phyloP scores from a whole-genome alignment of 2,888 invertebrate species.

The Lasius fuliginosus region DNA sequence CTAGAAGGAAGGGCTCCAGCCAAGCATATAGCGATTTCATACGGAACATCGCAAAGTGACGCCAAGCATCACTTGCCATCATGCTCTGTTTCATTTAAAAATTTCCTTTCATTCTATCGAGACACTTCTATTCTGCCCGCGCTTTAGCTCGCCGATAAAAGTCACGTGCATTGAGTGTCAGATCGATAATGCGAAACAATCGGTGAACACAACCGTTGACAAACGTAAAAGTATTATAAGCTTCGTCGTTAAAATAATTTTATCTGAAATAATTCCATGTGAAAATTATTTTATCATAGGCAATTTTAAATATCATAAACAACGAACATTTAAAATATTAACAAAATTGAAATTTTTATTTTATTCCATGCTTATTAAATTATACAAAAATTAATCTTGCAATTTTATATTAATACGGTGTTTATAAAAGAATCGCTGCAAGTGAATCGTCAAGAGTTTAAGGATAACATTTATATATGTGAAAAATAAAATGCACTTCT shows the following conservation, averaged over 20 bases:
- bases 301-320: not conserved
- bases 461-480: not conserved
- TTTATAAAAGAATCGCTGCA: not conserved
- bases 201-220: not conserved
- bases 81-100: slow-evolving; percentile 66
- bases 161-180: slow-evolving; percentile 17
- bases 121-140: slow-evolving; percentile 23
- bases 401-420: not conserved
- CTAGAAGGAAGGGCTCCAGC: slow-evolving; percentile 74
- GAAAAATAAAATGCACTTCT: not conserved
- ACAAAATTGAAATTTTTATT: not conserved
- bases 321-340: not conserved
- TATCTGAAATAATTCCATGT: not conserved
- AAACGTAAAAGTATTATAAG: not conserved
- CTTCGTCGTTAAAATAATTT: not conserved
- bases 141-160: slow-evolving; percentile 15
- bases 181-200: slow-evolving; percentile 1
- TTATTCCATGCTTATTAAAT: not conserved
- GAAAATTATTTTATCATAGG: slow-evolving; percentile 2
- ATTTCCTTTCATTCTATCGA: slow-evolving; percentile 27
- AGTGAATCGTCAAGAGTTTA: not conserved
- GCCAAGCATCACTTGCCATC: slow-evolving; percentile 51
- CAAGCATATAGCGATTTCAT: slow-evolving; percentile 73
- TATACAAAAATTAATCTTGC: not conserved
- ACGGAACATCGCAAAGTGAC: slow-evolving; percentile 58